These are phyloP conservation scores for Prionailurus bengalensis DNA, from an alignment of 2,113 vertebrate species.

Conservation along the genomic window DNA sequence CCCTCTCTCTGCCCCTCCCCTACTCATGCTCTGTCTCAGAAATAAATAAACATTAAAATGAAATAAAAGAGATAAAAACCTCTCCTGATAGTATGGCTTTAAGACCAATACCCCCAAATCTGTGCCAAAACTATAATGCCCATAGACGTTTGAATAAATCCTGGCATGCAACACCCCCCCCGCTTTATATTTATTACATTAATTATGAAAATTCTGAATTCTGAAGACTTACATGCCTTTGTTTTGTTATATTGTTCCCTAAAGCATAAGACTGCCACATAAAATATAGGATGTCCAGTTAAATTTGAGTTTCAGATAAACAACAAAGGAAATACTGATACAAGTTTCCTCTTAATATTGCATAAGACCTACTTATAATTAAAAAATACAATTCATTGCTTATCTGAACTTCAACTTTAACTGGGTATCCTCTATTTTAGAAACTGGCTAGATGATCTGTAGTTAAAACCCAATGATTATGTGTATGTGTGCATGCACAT, in stretches of 20 bases:
- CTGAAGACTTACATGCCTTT: not conserved
- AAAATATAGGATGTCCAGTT: slow-evolving; percentile 45
- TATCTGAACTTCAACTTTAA: slow-evolving; percentile 32
- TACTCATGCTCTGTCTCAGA: too few relatives aligned
- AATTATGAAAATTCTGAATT: slow-evolving; percentile 58
- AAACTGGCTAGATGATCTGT: not conserved
- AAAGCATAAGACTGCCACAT: slow-evolving; percentile 43
- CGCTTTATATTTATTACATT: slow-evolving; percentile 13
- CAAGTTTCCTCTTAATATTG: not conserved
- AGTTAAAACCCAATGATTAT: not conserved
- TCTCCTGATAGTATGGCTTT: slow-evolving; percentile 35
- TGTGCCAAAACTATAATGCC: not conserved
- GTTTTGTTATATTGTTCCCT: not conserved
- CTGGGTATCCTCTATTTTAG: not conserved
- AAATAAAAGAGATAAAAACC: not conserved
- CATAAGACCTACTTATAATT: not conserved
- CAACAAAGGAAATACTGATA: slow-evolving; percentile 51
- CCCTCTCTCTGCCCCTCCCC: too few relatives aligned
- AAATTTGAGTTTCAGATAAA: slow-evolving; percentile 66
- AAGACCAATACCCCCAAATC: slow-evolving; percentile 29
- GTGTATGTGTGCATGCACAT: not conserved
- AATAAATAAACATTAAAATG: not conserved
- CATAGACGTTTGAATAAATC: not conserved
- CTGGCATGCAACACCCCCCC: not conserved
- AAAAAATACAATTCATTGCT: slow-evolving; percentile 24